Evolutionary conservation across 1,140 invertebrate species (phyloP), one percentile per base, ranked within the genome.

Genomic region (Ips typographus): DNA sequence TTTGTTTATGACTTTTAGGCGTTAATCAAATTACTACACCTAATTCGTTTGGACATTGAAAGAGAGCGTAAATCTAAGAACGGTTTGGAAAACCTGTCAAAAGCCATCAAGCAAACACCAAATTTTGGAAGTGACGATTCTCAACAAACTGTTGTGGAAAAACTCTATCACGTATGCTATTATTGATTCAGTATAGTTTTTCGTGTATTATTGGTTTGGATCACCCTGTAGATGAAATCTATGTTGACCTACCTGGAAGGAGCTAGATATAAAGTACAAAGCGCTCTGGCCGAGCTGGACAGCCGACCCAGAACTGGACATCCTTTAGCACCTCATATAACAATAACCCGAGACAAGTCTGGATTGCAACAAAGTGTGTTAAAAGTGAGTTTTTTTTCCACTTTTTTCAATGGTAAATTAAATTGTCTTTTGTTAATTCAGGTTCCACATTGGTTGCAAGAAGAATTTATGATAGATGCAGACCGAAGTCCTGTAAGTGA

Each of bases 191-290:
- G 7, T n/a, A 39, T 49, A 49, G 5, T 38, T 62, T 57, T 7
- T 1, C 5, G 7, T 1, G 40, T 5, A n/a, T 1, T 60, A 7
- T 60, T 22, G 22, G 22, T 22, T 22, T 22, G 22, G 22, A 22
- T 22, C 22, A 22, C 3, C 22, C 44, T 83, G 0, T 79, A 97
- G 94, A 94, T 95, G 85, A 88, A 91, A 75, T 93, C 93, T 2
- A 96, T 95, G 91, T 81, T 97, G 58, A 90, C 94, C 4, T 98
- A 95, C 77, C 82, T 97, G 67, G 95, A 98, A 82, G 95, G 94
- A 0, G 89, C 94, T 3, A 87, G 91, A 71, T 92, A 91, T 75
- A 97, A 98, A 82, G 86, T 97, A 37, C 89, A 93, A 42, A 89
- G 88, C 47, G 89, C 89, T 41, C 80, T 97, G 36, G 87, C 90